phyloP scores from a whole-genome alignment of 2,888 invertebrate species.

The Cephonodes hylas region DNA sequence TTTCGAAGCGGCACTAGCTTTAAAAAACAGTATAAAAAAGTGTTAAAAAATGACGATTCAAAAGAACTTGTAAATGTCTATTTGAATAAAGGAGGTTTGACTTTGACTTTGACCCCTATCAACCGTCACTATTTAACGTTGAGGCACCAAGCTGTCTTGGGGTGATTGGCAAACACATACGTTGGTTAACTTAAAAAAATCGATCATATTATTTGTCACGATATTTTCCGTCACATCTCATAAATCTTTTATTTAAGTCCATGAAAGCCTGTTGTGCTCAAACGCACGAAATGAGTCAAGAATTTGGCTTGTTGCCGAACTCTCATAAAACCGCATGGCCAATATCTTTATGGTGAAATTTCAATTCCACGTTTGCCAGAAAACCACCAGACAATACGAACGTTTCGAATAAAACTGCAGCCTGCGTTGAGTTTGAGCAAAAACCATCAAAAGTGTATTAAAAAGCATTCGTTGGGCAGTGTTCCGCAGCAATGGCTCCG shows the following conservation, averaged over 20 bases:
- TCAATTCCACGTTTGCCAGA: not conserved
- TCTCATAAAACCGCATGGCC: not conserved
- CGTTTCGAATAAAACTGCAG: not conserved
- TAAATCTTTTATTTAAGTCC: not conserved
- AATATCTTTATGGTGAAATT: not conserved
- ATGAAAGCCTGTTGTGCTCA: not conserved
- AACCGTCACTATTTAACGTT: no score
- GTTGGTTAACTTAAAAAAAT: no score
- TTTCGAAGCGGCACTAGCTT: no score
- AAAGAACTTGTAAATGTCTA: no score
- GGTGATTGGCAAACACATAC: no score
- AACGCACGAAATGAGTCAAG: not conserved
- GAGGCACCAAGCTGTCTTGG: no score
- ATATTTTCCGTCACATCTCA: no score
- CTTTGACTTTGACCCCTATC: no score
- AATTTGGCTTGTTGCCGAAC: not conserved
- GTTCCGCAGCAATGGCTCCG: not conserved
- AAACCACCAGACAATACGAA: not conserved
- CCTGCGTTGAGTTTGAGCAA: not conserved
- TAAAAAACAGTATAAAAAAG: no score
- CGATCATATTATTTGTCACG: no score
- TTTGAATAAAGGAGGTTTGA: no score
- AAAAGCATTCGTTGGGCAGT: not conserved
- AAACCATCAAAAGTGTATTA: constrained; percentile 1
- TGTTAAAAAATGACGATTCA: no score